phyloP scores from a whole-genome alignment of 2,113 vertebrate species.

The Sander vitreus region DNA sequence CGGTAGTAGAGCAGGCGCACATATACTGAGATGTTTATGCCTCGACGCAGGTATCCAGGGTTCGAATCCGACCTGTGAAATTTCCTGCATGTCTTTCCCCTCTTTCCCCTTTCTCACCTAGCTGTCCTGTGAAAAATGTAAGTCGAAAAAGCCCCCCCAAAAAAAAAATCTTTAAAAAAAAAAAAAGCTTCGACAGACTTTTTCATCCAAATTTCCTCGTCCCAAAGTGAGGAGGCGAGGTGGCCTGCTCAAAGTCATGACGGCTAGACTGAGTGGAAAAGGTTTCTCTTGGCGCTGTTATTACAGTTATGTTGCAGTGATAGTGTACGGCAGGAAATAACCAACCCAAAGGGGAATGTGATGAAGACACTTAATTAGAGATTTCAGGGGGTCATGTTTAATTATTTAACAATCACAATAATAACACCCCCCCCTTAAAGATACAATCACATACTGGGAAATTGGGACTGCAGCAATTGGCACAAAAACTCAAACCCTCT shows the following conservation, averaged over 20 bases:
- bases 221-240: no score
- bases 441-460: neutral
- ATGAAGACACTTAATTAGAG: neutral
- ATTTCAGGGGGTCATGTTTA: neutral
- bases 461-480: neutral
- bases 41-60: no score
- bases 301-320: constrained; percentile 17
- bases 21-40: no score
- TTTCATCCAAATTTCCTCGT: constrained; percentile 62
- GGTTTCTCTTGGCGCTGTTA: constrained; percentile 2
- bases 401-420: constrained; percentile 8
- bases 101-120: no score
- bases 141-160: no score
- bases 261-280: constrained; percentile 30
- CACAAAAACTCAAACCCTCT: constrained; percentile 17
- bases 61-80: no score
- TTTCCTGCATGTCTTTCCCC: no score
- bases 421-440: neutral
- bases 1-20: no score
- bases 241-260: constrained; percentile 58
- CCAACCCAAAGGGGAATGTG: neutral
- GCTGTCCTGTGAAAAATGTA: no score
- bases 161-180: no score
- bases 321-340: neutral
- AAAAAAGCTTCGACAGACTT: constrained; percentile 30